Evolutionary conservation across 2,888 invertebrate genomes (phyloP).

Genomic region (Heteromurus nitidus): DNA sequence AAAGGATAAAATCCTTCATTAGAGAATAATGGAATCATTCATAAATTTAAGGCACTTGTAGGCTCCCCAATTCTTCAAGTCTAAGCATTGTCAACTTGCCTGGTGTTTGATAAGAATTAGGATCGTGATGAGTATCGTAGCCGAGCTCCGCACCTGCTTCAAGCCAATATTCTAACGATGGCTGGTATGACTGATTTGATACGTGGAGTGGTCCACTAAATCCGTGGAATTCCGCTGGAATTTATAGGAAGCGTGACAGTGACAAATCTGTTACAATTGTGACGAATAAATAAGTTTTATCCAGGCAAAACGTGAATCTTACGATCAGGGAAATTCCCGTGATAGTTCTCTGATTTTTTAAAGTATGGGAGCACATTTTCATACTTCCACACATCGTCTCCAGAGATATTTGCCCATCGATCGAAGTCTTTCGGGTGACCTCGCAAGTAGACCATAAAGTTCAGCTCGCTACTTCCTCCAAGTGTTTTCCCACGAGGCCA

Average conservation of each 20-base stretch:
- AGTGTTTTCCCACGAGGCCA: conserved; percentile 44
- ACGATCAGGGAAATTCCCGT: conserved; percentile 38
- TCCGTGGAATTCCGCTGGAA: conserved; percentile 67
- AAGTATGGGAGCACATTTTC: conserved; percentile 43
- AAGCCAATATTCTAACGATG: conserved; percentile 65
- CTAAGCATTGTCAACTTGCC: too few species aligned
- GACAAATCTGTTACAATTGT: too few species aligned
- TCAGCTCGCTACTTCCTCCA: conserved; percentile 35
- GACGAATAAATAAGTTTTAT: too few species aligned
- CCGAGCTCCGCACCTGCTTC: conserved; percentile 63
- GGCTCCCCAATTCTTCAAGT: too few species aligned
- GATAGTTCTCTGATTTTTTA: conserved; percentile 46
- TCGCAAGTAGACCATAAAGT: conserved; percentile 43
- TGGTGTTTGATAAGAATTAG: conserved; percentile 43
- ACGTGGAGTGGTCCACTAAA: conserved; percentile 70
- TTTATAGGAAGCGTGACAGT: too few species aligned
- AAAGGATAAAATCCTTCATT: conserved; percentile 69
- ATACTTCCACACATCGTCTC: conserved; percentile 35
- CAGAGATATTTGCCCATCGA: conserved; percentile 32
- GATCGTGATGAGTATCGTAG: conserved; percentile 44
- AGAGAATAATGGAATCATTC: not conserved
- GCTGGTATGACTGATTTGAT: conserved; percentile 64
- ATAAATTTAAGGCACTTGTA: not conserved
- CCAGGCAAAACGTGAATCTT: not conserved
- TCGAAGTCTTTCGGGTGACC: conserved; percentile 43